Evolutionary conservation across 1,140 invertebrate species (phyloP).

Genomic region (Drosophila nigrodunni): DNA sequence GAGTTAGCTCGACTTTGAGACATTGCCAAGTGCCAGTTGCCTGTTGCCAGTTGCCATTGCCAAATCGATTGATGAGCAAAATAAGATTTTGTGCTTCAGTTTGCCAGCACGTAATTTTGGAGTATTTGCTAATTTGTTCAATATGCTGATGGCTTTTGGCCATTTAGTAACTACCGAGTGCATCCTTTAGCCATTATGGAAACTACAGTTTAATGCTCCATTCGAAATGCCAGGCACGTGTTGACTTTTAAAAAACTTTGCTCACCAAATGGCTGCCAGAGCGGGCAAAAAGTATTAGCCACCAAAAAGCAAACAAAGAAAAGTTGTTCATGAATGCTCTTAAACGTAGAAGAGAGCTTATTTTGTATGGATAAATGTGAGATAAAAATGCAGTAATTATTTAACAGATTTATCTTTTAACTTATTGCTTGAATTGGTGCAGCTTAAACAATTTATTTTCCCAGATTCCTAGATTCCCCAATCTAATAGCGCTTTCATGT

Average conservation of each 20-base stretch:
- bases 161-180: slow-evolving; percentile 40
- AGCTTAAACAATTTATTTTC: neutral
- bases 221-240: slow-evolving; percentile 45
- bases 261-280: slow-evolving; percentile 9
- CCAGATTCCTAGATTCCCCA: neutral
- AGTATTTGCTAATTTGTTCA: slow-evolving; percentile 48
- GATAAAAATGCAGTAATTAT: no score
- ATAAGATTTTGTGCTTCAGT: neutral
- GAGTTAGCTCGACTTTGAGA: neutral
- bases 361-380: no score
- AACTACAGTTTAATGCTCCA: slow-evolving; percentile 48
- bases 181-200: slow-evolving; percentile 28
- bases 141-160: slow-evolving; percentile 44
- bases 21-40: slow-evolving; percentile 18
- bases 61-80: slow-evolving; percentile 36
- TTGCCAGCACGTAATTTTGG: slow-evolving; percentile 33
- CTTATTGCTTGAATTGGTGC: no score
- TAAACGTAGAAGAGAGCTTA: neutral
- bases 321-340: neutral
- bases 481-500: neutral
- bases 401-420: no score
- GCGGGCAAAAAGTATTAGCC: slow-evolving; percentile 9
- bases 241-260: slow-evolving; percentile 33
- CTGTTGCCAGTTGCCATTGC: slow-evolving; percentile 1
- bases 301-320: neutral